A percentile compares a stretch with the other conserved stretches of the same genome.
Evolutionary conservation across 2,113 vertebrate species (phyloP).

Genomic region (Limnothrissa miodon): DNA sequence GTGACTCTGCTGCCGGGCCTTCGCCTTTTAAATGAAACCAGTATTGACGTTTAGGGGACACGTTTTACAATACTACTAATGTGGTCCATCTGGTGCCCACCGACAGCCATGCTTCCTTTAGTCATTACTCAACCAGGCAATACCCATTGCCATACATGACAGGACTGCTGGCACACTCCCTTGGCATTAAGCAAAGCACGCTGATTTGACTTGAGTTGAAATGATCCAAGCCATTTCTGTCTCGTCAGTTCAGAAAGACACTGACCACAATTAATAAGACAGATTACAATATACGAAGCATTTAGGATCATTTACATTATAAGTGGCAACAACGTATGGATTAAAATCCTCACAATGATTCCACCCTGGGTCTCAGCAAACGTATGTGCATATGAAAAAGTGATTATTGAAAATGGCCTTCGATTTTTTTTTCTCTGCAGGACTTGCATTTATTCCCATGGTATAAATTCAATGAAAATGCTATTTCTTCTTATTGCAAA

Average conservation of each 20-base stretch:
- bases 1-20: not conserved
- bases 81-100: slow-evolving; percentile 37
- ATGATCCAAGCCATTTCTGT: slow-evolving; percentile 45
- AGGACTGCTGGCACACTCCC: slow-evolving; percentile 43
- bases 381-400: slow-evolving; percentile 27
- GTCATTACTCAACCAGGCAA: slow-evolving; percentile 51
- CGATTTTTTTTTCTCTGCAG: not conserved
- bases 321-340: slow-evolving; percentile 53
- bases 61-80: slow-evolving; percentile 15
- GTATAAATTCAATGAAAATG: not conserved
- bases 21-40: slow-evolving; percentile 28
- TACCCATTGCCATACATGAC: slow-evolving; percentile 42
- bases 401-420: slow-evolving; percentile 37
- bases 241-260: slow-evolving; percentile 33
- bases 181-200: slow-evolving; percentile 35
- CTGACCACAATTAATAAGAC: slow-evolving; percentile 26
- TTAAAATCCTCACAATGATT: slow-evolving; percentile 47
- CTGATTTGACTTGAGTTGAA: slow-evolving; percentile 48
- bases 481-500: not conserved
- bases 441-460: not conserved
- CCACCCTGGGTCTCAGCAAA: slow-evolving; percentile 26
- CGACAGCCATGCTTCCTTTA: slow-evolving; percentile 51
- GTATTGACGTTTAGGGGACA: not conserved
- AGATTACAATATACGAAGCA: slow-evolving; percentile 46
- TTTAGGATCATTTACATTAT: slow-evolving; percentile 57